Evolutionary conservation across 2,888 invertebrate species (phyloP).

Genomic region (Cactoblastis cactorum): DNA sequence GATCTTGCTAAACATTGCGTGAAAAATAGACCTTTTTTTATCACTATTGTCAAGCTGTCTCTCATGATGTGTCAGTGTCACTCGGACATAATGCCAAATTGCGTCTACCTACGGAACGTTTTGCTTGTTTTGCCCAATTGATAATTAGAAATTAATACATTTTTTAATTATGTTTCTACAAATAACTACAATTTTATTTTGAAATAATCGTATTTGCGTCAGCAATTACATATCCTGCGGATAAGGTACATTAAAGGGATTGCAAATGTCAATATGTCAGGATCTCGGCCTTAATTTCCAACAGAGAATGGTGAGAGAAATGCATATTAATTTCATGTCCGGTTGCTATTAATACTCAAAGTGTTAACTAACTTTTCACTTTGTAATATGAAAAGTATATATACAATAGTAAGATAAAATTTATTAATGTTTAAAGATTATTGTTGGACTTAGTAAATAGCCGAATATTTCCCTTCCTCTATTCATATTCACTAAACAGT

Average conservation of each 20-base stretch:
- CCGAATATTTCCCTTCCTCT: neutral
- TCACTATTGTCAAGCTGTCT: too few species aligned
- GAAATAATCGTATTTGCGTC: slow-evolving; percentile 36
- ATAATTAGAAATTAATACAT: slow-evolving; percentile 30
- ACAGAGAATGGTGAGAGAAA: slow-evolving; percentile 75
- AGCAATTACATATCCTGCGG: slow-evolving; percentile 46
- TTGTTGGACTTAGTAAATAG: neutral
- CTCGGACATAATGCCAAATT: slow-evolving; percentile 15
- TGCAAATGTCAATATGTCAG: slow-evolving; percentile 80
- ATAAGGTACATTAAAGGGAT: slow-evolving; percentile 63
- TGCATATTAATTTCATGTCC: slow-evolving; percentile 34
- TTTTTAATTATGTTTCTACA: slow-evolving; percentile 54
- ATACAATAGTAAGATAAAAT: neutral
- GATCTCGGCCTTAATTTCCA: slow-evolving; percentile 80
- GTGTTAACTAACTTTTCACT: slow-evolving; percentile 15
- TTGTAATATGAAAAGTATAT: slow-evolving; percentile 4
- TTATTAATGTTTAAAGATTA: neutral
- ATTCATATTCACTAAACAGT: neutral
- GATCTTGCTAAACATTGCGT: too few species aligned
- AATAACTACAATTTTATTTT: slow-evolving; percentile 38
- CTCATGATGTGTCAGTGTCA: slow-evolving; percentile 15
- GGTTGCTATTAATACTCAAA: slow-evolving; percentile 29
- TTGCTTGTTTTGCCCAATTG: slow-evolving; percentile 54
- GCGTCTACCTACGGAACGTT: slow-evolving; percentile 40
- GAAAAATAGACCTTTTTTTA: too few species aligned